Base-by-base conservation (phyloP, 1,140 invertebrate species). In the Papilio helenus region DNA sequence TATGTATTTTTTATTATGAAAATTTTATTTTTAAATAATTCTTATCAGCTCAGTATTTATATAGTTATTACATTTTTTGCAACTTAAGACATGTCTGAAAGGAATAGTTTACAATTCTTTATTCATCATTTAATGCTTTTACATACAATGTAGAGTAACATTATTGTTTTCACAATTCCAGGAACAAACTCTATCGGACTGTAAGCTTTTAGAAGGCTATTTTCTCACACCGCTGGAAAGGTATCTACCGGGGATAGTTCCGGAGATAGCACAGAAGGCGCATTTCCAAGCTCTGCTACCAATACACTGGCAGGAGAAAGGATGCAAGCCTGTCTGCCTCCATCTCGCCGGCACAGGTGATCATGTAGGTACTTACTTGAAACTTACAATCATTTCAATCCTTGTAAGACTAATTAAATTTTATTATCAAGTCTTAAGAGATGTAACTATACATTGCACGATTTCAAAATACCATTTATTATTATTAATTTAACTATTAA, bases 321-420 rank as follows among this genome's bases (percentile, higher is more conserved):
- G 95, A 83, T 95, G 96, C 80, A 97, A 97, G 91, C 98, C 99
- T 23, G 95, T 99, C 42, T 98, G 98, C 94, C 95, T 99, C 83
- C 99, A 99, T 91, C 95, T 99, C 80, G 99, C 99, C 79, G 99
- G 99, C 61, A 99, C 99, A 79, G 99, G 99, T 72, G 99, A 99
- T 96, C 99, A 99, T 96, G 98, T 99, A 96, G 96, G 96, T 95
- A 79, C 61, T 72, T 72, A 71, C 26, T 68, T 68, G 23, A 12
- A 34, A 68, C 20, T 39, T 74, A 39, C 8, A 39, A 8, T 39
- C 3, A 39, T 39, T 8, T 8, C 34, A 39, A 39, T 39, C 34
- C 34, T 39, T 39, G 34, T 39, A 8, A 39, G 34, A 39, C 34
- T 8, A 39, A 0, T 39, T 39, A 39, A 5, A 39, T 39, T 39